Evolutionary conservation across 1,140 invertebrate species (phyloP).

Genomic region (Hydropsyche tenuis): DNA sequence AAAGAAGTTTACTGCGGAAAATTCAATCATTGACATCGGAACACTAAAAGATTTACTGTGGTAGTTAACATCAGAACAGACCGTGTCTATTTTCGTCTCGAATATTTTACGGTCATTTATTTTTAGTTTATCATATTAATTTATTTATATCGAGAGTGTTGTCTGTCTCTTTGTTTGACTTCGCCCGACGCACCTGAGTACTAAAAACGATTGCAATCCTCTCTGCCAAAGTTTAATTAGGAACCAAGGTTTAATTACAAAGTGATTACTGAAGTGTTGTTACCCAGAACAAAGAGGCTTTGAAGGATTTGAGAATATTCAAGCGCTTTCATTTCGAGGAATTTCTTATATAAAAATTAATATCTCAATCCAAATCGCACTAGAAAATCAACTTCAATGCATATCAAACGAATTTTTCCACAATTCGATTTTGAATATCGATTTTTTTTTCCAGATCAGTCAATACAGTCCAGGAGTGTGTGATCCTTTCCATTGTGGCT

Average conservation of each 20-base stretch:
- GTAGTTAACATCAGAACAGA: not conserved
- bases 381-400: too few relatives aligned
- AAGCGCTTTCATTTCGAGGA: too few relatives aligned
- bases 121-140: too few relatives aligned
- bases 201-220: not conserved
- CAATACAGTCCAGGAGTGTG: slow-evolving; percentile 67
- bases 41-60: not conserved
- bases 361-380: too few relatives aligned
- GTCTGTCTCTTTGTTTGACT: not conserved
- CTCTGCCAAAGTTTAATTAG: slow-evolving; percentile 12
- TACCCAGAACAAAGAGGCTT: not conserved
- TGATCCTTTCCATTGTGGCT: slow-evolving; percentile 78
- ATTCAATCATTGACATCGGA: not conserved
- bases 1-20: not conserved
- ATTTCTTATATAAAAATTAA: too few relatives aligned
- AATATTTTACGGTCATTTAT: too few relatives aligned
- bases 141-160: too few relatives aligned
- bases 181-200: not conserved
- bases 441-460: slow-evolving; percentile 61
- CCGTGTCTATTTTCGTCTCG: too few relatives aligned
- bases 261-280: not conserved
- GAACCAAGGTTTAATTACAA: slow-evolving; percentile 25
- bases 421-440: too few relatives aligned
- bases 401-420: too few relatives aligned
- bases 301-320: not conserved